Conservation (phyloP, 2,797 vertebrate genomes). For the Lagocephalus sceleratus region DNA sequence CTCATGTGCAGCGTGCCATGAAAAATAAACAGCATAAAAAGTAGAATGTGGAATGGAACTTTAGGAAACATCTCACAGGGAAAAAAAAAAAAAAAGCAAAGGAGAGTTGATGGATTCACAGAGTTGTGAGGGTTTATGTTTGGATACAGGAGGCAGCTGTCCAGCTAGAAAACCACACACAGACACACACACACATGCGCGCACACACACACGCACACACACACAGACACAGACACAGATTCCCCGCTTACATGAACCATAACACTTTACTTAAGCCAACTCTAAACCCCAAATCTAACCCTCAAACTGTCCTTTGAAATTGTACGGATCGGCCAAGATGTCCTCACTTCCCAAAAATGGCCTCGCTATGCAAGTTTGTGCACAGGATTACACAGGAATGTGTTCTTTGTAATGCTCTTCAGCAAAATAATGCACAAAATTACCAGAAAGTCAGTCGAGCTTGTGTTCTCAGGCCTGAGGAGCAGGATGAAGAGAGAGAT, state of each 20-base stretch:
- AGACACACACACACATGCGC: no score
- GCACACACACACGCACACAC: not conserved
- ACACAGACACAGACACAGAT: no score
- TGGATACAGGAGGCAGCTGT: not conserved
- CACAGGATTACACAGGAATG: slow-evolving; percentile 9
- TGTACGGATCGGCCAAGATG: no score
- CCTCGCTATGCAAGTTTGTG: no score
- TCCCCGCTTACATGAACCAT: no score
- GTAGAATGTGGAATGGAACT: not conserved
- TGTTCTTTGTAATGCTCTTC: slow-evolving; percentile 26
- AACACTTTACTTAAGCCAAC: no score
- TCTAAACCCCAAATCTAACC: no score
- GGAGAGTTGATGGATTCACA: not conserved
- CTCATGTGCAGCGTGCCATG: not conserved
- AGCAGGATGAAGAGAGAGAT: slow-evolving; percentile 10
- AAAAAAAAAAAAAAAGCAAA: not conserved
- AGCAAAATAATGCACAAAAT: slow-evolving; percentile 15
- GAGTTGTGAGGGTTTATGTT: not conserved
- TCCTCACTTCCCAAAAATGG: no score
- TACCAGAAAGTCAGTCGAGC: slow-evolving; percentile 18
- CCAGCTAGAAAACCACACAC: no score
- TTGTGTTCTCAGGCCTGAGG: slow-evolving; percentile 15
- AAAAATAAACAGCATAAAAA: not conserved
- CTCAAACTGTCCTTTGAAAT: no score
- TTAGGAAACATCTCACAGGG: not conserved